Evolutionary conservation across 2,113 vertebrate species (phyloP), one percentile per base, ranked within the genome.

Genomic region (Melospiza melodia): DNA sequence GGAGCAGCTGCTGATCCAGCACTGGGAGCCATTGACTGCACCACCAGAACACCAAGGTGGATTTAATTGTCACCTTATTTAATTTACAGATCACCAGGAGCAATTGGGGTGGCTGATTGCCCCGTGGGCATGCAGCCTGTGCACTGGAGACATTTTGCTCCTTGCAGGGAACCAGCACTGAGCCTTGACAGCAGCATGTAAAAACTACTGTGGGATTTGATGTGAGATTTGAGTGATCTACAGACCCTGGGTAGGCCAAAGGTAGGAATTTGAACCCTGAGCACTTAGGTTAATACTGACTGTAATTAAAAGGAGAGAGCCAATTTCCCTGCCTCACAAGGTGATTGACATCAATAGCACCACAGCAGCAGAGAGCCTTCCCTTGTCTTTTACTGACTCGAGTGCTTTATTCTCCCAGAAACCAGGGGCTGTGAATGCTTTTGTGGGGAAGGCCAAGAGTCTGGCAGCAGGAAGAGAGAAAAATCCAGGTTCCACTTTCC

Each of bases 1-100:
- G 89, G 83, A 86, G 69, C 57, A 68, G 86, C 57, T 79, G 90
- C 46, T 73, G 89, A 94, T 67, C 94, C 94, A 52, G 79, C 52
- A 12, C 85, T 44, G 49, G 65, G 61, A 78, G 33, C 94, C 88
- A 43, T 71, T 52, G 85, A 44, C 79, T 90, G 65, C 3, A 1
- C 37, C 75, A 76, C 39, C 79, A 68, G 44, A 39, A 57, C 13
- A 2, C 73, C 92, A 14, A 37, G 79, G 73, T 59, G 80, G 18
- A 24, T 84, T 90, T 43, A 63, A 49, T 63, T 63, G 65, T 12
- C 87, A 28, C 49, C 49, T 63, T 11, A 4, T 62, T 69, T 63
- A 62, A 77, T 69, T 82, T 78, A 78, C 54, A 88, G 90, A 63
- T 74, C 85, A 37, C 63, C 8, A 1, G 75, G 85, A 93, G 83